These are phyloP conservation scores for Dichetophora obliterata DNA, from an alignment of 2,888 invertebrate genomes.

Conservation along the genomic window DNA sequence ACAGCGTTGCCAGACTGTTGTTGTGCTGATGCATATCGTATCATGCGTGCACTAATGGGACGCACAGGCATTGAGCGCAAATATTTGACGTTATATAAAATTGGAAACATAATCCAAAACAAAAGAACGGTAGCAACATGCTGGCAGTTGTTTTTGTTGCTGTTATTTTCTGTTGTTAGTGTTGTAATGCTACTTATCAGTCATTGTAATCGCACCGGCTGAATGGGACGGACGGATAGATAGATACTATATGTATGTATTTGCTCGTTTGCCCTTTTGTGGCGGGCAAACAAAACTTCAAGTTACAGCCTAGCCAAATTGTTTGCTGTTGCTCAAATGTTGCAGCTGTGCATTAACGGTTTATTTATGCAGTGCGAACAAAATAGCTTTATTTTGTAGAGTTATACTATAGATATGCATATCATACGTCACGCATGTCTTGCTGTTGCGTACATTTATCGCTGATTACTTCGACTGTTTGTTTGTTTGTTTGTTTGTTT, in stretches of 20 bases:
- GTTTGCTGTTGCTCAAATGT: not conserved
- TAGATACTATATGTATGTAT: not conserved
- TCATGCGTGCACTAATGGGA: slow-evolving; percentile 7
- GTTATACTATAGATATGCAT: slow-evolving; percentile 1
- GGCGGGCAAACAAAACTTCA: no score
- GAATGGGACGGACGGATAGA: not conserved
- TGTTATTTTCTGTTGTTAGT: not conserved
- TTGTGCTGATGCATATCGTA: slow-evolving; percentile 3
- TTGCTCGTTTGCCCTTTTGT: no score
- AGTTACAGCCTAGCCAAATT: not conserved
- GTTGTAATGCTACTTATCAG: slow-evolving; percentile 8
- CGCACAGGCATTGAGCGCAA: not conserved
- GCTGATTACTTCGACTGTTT: not conserved
- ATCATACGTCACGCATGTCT: not conserved
- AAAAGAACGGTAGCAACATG: not conserved
- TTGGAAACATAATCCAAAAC: not conserved
- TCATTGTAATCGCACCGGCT: not conserved
- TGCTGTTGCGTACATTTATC: not conserved
- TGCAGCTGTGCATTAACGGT: not conserved
- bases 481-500: not conserved
- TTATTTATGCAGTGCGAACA: not conserved
- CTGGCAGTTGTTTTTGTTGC: not conserved
- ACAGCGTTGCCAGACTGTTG: slow-evolving; percentile 8
- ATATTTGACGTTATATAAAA: not conserved
- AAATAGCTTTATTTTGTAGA: not conserved